Conservation (phyloP, 2,113 vertebrate genomes). For the Sorex araneus region DNA sequence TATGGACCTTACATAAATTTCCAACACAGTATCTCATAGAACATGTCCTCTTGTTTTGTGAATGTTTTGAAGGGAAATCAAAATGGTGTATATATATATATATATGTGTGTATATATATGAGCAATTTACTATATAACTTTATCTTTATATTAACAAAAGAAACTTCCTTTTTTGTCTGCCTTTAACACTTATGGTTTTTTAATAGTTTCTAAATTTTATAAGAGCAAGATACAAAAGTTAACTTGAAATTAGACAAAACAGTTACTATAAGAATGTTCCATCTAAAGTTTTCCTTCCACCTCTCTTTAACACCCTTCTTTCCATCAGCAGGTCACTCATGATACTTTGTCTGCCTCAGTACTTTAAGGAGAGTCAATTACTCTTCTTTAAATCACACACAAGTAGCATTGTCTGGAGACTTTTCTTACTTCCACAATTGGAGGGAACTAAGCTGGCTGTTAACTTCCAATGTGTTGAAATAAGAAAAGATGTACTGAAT, state of each 20-base stretch:
- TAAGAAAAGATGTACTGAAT: fast-evolving
- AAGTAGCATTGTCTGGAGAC: too few relatives aligned
- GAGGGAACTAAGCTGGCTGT: not conserved
- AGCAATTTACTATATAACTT: not conserved
- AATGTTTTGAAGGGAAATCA: not conserved
- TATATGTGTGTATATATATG: too few relatives aligned
- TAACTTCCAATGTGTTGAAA: not conserved
- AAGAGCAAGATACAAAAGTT: not conserved
- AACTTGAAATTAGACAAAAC: not conserved
- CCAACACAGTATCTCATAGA: not conserved
- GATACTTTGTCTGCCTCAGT: too few relatives aligned
- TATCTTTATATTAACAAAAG: not conserved
- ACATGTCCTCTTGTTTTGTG: not conserved
- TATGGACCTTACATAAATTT: not conserved
- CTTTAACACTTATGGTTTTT: conserved; percentile 4
- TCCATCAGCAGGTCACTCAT: not conserved
- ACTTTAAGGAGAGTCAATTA: too few relatives aligned
- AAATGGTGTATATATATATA: too few relatives aligned
- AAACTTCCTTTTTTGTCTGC: not conserved
- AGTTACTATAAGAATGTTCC: too few relatives aligned
- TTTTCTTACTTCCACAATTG: too few relatives aligned
- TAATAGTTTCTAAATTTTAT: conserved; percentile 1
- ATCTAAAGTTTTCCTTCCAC: too few relatives aligned
- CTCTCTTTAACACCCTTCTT: not conserved
- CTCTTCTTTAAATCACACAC: too few relatives aligned